Base-by-base conservation (phyloP, 92 coral and sea anemone species). In the Blastomussa wellsi region DNA sequence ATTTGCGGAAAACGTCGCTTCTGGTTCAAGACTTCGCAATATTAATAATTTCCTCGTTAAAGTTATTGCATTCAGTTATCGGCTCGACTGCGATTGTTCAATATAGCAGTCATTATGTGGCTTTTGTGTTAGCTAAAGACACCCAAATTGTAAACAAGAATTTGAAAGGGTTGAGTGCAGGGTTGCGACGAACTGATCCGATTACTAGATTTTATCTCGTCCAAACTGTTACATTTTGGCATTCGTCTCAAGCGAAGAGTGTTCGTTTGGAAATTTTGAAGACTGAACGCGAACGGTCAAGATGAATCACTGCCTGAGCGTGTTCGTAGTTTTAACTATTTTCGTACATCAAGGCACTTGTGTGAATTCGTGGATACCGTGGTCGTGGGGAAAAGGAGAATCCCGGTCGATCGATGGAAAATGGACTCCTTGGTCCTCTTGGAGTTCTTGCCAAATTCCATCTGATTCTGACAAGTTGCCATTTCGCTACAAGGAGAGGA, bases 371-470 rank as follows among this genome's bases (percentile, higher is more conserved):
- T 89, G 89, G 88, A 76, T 83, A 55, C 92, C 92, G 22, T 89
- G 92, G 92, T 85, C 75, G n/a, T 89, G 87, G 92, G 86, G 84
- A 89, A 83, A 62, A 32, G 68, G 35, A 15, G 80, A 89, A 55
- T 79, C 86, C 49, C 39, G 59, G 32, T 74, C 87, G 31, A 80
- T 94, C 15, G 86, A 94, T 85, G 98, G 98, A 24, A 88, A 87
- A n/a, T 94, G 98, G 98, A 92, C 90, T 80, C 66, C 82, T 52
- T 94, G 98, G 98, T 87, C 95, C 24, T 33, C 85, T 2, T 94
- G 93, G 93, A 92, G 95, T 81, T 65, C 95, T 38, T 94, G 98
- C 76, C 95, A 89, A 55, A 66, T 80, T 49, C 82, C 84, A 19
- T 70, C 66, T 60, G 80, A 88, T 37, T 74, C 72, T 12, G 83